phyloP scores from a whole-genome alignment of 2,888 invertebrate genomes.

The Megalurothrips usitatus region DNA sequence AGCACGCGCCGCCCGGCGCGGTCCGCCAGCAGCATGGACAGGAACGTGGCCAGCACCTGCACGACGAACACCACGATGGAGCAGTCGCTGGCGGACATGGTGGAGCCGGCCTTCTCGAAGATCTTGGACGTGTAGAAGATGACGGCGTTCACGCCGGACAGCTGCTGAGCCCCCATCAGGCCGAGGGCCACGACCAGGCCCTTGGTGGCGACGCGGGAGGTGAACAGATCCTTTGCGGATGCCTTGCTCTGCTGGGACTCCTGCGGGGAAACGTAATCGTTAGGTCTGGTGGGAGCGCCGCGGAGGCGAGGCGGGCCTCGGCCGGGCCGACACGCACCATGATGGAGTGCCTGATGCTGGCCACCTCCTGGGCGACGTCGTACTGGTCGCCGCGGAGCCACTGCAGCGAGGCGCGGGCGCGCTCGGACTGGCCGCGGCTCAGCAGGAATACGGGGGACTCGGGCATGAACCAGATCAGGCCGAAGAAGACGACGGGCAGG shows the following conservation, averaged over 20 bases:
- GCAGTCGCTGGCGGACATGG: conserved; percentile 57
- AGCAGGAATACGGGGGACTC: conserved; percentile 68
- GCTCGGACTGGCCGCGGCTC: conserved; percentile 51
- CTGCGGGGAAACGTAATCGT: neutral
- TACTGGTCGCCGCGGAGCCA: conserved; percentile 58
- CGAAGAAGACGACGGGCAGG: conserved; percentile 60
- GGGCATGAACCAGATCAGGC: conserved; percentile 65
- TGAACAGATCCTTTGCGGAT: conserved; percentile 54
- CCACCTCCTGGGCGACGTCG: conserved; percentile 55
- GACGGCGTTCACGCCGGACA: conserved; percentile 78
- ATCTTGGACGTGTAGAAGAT: conserved; percentile 76
- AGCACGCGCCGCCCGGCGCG: conserved; percentile 73
- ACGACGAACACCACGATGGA: conserved; percentile 78
- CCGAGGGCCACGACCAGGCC: conserved; percentile 71
- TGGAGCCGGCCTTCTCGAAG: conserved; percentile 67
- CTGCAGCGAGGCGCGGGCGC: conserved; percentile 59
- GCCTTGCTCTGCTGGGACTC: conserved; percentile 48
- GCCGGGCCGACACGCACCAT: conserved; percentile 44
- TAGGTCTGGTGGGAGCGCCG: conserved; percentile 37
- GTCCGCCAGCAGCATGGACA: conserved; percentile 69
- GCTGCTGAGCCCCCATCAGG: conserved; percentile 80
- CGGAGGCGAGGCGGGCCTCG: conserved; percentile 42
- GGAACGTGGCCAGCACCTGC: conserved; percentile 64
- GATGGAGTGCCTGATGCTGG: conserved; percentile 50
- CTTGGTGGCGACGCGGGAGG: conserved; percentile 59